These are phyloP conservation scores for Minunthozetes semirufus DNA, from an alignment of 2,888 invertebrate genomes.

Conservation along the genomic window DNA sequence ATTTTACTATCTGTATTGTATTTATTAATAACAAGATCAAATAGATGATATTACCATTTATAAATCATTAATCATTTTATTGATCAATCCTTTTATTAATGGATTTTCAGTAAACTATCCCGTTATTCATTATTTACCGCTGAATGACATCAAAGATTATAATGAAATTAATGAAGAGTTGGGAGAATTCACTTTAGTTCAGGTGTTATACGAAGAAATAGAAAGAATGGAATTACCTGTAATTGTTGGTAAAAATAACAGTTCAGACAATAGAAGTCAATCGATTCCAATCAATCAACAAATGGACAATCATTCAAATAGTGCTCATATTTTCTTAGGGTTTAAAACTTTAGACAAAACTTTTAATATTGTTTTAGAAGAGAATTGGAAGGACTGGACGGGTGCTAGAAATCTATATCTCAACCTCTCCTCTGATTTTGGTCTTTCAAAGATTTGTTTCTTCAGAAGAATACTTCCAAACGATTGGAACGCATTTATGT, in stretches of 20 bases:
- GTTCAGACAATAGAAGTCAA: neutral
- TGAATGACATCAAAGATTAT: constrained; percentile 34
- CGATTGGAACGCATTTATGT: constrained; percentile 49
- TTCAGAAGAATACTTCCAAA: constrained; percentile 48
- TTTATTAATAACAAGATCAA: too few species aligned
- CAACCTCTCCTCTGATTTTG: constrained; percentile 49
- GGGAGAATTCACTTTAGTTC: constrained; percentile 40
- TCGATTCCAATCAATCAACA: neutral
- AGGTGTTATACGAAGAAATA: constrained; percentile 37
- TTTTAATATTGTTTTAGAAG: constrained; percentile 47
- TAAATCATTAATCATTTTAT: constrained; percentile 4
- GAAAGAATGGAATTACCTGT: constrained; percentile 11
- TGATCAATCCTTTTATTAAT: constrained; percentile 38
- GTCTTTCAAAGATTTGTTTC: constrained; percentile 49
- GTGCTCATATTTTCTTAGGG: constrained; percentile 45
- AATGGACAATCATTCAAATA: neutral
- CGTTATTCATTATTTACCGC: constrained; percentile 45
- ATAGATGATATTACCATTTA: too few species aligned
- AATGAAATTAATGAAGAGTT: constrained; percentile 37
- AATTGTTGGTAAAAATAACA: neutral
- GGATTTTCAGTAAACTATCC: constrained; percentile 46
- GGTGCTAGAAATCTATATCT: constrained; percentile 50
- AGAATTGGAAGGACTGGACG: constrained; percentile 52
- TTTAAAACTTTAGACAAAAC: constrained; percentile 49
- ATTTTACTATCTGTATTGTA: too few species aligned